Conservation (phyloP, 2,113 vertebrate species). For the Archocentrus centrarchus region DNA sequence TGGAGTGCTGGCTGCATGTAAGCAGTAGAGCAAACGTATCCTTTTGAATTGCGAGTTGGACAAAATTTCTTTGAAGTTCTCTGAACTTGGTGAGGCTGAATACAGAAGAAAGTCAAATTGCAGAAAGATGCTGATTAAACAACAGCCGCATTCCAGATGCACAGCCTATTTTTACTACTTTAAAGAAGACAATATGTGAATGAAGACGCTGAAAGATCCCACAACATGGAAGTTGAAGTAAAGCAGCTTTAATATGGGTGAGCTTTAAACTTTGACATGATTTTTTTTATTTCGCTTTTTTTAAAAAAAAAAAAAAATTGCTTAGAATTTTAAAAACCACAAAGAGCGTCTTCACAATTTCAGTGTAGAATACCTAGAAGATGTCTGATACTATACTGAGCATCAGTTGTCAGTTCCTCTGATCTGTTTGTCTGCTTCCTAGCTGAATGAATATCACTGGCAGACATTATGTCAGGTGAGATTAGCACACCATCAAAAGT, state of each 20-base stretch:
- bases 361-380: not conserved
- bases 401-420: not conserved
- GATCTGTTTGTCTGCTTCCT: not conserved
- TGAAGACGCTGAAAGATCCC: not conserved
- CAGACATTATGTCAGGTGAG: not conserved
- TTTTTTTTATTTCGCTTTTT: not conserved
- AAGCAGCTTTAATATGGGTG: too few relatives aligned
- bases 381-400: not conserved
- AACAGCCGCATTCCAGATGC: not conserved
- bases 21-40: not conserved
- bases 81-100: slow-evolving; percentile 6
- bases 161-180: not conserved
- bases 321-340: not conserved
- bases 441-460: not conserved
- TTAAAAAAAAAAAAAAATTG: not conserved
- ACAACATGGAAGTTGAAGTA: not conserved
- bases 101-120: not conserved
- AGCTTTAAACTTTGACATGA: too few relatives aligned
- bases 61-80: not conserved
- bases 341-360: not conserved
- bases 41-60: not conserved
- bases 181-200: not conserved
- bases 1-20: too few relatives aligned
- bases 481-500: not conserved
- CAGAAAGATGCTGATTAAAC: not conserved